Conservation (phyloP, 2,797 vertebrate species). For the Botia kubotai region DNA sequence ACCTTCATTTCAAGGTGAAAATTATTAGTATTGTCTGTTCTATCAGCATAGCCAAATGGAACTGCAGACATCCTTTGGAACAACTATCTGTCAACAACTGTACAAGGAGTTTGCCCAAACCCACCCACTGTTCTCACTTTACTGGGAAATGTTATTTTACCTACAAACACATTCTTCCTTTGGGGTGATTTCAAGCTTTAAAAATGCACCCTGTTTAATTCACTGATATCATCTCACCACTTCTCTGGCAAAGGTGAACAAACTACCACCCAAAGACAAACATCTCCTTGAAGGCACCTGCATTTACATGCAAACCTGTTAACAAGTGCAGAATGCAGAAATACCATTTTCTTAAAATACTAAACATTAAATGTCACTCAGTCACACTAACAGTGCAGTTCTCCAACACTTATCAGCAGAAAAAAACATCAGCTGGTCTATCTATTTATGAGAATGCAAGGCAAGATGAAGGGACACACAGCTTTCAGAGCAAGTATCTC, state of each 20-base stretch:
- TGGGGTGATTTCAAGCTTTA: neutral
- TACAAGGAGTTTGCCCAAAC: no score
- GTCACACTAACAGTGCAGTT: constrained; percentile 38
- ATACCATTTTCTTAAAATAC: constrained; percentile 55
- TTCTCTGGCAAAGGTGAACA: neutral
- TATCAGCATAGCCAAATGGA: no score
- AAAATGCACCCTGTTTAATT: neutral
- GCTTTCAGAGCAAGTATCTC: neutral
- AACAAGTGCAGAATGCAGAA: constrained; percentile 35
- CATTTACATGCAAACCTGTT: constrained; percentile 34
- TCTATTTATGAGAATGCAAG: constrained; percentile 26
- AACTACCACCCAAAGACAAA: neutral
- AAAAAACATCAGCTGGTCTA: neutral
- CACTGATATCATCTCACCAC: constrained; percentile 1
- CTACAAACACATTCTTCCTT: neutral
- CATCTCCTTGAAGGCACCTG: neutral
- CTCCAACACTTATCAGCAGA: neutral
- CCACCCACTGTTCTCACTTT: no score
- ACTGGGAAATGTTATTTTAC: no score
- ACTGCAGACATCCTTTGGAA: no score
- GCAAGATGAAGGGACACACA: neutral
- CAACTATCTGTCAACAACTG: no score
- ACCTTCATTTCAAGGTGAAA: no score
- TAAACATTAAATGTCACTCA: constrained; percentile 33
- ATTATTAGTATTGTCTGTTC: no score